Conservation (phyloP, 2,888 invertebrate genomes). For the Mesorhabditis belari region DNA sequence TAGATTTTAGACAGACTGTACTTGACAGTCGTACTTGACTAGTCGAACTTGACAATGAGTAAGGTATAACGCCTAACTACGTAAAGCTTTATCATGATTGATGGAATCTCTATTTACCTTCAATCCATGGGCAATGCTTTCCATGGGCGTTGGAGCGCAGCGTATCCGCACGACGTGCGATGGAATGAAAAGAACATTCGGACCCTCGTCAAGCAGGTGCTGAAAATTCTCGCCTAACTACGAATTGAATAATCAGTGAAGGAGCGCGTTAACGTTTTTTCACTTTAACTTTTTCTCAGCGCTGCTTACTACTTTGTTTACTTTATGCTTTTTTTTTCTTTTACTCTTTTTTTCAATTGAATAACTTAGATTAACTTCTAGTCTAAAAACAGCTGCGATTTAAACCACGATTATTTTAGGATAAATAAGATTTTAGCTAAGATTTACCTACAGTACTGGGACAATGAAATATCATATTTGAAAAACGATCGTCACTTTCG, state of each 20-base stretch:
- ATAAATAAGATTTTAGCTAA: too few relatives aligned
- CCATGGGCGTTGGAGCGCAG: conserved; percentile 48
- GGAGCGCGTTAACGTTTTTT: neutral
- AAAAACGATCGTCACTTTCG: too few relatives aligned
- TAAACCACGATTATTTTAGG: too few relatives aligned
- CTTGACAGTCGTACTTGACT: neutral
- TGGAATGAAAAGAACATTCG: conserved; percentile 45
- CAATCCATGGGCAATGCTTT: conserved; percentile 45
- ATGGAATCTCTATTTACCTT: conserved; percentile 27
- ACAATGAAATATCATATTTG: too few relatives aligned
- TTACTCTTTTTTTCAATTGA: too few relatives aligned
- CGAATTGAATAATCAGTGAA: too few relatives aligned
- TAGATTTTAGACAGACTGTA: neutral
- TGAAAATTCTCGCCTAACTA: conserved; percentile 14
- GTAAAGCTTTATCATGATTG: conserved; percentile 18
- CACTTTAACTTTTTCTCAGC: neutral
- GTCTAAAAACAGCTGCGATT: too few relatives aligned
- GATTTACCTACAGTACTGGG: too few relatives aligned
- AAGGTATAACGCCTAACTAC: too few relatives aligned
- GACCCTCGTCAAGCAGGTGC: conserved; percentile 48
- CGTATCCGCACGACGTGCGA: conserved; percentile 28
- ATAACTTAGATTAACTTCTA: too few relatives aligned
- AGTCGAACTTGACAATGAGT: neutral
- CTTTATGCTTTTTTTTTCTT: neutral
- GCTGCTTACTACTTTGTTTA: neutral